A percentile compares a stretch with the other conserved stretches of the same genome.
These are phyloP conservation scores for Spisula subtruncata DNA, from an alignment of 2,888 invertebrate species.

Conservation along the genomic window DNA sequence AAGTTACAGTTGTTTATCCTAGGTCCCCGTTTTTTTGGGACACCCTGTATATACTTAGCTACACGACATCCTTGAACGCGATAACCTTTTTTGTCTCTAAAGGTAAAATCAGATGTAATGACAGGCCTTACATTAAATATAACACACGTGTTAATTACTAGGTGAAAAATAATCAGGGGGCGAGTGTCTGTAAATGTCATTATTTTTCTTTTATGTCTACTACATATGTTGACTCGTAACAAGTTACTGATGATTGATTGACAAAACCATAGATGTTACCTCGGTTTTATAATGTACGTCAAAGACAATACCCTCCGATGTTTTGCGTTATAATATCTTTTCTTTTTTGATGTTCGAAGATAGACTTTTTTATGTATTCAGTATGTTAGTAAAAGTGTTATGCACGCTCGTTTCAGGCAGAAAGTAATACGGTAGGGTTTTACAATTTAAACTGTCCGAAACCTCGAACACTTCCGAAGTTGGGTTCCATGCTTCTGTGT, in stretches of 20 bases:
- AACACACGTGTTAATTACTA: neutral
- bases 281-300: neutral
- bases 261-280: neutral
- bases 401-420: no score
- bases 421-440: no score
- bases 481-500: no score
- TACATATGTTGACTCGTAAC: neutral
- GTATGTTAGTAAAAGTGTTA: no score
- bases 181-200: neutral
- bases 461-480: no score
- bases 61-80: neutral
- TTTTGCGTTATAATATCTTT: neutral
- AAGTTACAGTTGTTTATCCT: no score
- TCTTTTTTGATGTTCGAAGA: no score
- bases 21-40: no score
- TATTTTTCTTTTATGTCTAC: neutral
- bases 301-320: neutral
- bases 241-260: neutral
- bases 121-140: neutral
- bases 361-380: no score
- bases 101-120: neutral
- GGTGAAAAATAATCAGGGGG: neutral
- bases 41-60: no score
- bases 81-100: neutral
- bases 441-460: no score